Evolutionary conservation across 2,888 invertebrate genomes (phyloP), one percentile per base, ranked within the genome.

Genomic region (Hydropsyche betteni): DNA sequence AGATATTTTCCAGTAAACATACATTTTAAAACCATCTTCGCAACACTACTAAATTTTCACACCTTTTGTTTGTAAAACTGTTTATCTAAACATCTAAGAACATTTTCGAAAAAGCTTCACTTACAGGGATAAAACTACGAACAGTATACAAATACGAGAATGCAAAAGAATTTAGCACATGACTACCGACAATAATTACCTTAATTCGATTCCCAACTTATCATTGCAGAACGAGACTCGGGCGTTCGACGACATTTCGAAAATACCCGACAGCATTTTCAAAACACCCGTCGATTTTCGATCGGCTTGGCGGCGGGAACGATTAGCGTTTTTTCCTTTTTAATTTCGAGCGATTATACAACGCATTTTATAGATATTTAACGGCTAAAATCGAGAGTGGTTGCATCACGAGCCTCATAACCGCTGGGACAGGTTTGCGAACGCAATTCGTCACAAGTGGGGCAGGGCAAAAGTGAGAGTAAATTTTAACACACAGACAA

Each of bases 391-490:
- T 36, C 64, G 36, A 8, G 64, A 64, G 33, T n/a, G 36, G 34
- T 64, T 64, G 64, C 34, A 34, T 64, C 44, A 44, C 44, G 44
- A 6, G 44, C 7, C 34, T 64, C 34, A 58, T 64, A 50, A 34
- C 58, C 58, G 14, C 12, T 38, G 5, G 38, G 34, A 36, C 64
- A n/a, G 24, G 12, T 10, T 14, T 53, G 14, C 58, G 36, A n/a
- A 64, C 36, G 72, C 52, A 58, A 72, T 72, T 61, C 72, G 52
- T 72, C 72, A 72, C 44, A 72, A 58, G 72, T 72, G 61, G 72
- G 72, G 72, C 72, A 72, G 38, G 33, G 36, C 50, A 72, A 72
- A 72, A 72, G 72, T 72, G 72, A 72, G 72, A 72, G 72, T 72
- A 38, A 50, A 72, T 38, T 61, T 44, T 10, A 44, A 44, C 44